Evolutionary conservation across 2,797 vertebrate species (phyloP), one percentile per base, ranked within the genome.

Genomic region (Poeciliopsis paucimaculata): DNA sequence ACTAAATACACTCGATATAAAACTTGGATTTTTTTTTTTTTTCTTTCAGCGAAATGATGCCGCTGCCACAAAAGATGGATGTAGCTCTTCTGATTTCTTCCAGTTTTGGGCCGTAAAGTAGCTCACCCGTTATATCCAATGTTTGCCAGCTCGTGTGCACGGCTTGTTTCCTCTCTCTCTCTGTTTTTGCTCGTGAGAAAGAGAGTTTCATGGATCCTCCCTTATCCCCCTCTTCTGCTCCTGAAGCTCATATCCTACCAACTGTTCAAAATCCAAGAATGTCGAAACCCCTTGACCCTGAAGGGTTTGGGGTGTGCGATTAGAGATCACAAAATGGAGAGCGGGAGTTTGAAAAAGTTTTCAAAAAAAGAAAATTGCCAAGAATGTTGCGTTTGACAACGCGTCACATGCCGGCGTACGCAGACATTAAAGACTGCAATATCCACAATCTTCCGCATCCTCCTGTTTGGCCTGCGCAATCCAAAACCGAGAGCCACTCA

Each of bases 201-300:
- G 45, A 46, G 43, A 72, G 66, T 41, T 43, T 41, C 20, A 13
- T 13, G 66, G 39, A 43, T 77, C 84, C 80, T 79, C 83, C 39
- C 39, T 82, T 62, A 83, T 79, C 77, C 84, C 70, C 70, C 76
- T 75, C 55, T 62, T 75, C 74, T 18, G n/a, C 72, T 87, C 89
- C 83, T 83, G 53, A 71, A 76, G 77, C 86, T 87, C 82, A 86
- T 82, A 90, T 86, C 78, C 77, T 84, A 85, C 84, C 78, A 84
- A 86, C 82, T 86, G 82, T 90, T 88, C 84, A 79, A 88, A 90
- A 90, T 89, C 84, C 85, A 85, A 89, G 77, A 62, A 80, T 49
- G 77, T 47, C 82, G 82, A 81, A 90, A 84, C 81, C 87, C 87
- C 87, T 92, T 41, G 89, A 84, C 85, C 89, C 84, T 43, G 49